Conservation (phyloP, 2,797 vertebrate genomes). For the Zalophus californianus region DNA sequence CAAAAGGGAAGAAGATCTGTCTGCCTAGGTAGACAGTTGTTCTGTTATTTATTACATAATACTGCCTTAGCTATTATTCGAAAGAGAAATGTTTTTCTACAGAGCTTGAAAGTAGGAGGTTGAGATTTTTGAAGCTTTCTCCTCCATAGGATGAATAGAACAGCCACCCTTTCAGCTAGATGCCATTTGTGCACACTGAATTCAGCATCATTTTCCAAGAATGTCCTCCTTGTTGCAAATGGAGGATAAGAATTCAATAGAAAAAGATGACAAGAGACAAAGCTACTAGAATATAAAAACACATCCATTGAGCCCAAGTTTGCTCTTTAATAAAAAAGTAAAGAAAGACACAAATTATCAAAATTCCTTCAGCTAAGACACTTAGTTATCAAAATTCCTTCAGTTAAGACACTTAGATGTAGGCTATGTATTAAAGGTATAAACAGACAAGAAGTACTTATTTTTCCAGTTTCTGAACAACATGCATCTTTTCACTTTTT, state of each 20-base stretch:
- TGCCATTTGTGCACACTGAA: accelerated
- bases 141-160: background rate
- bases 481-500: background rate
- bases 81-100: constrained; percentile 58
- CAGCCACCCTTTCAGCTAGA: no score
- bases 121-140: constrained; percentile 10
- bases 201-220: background rate
- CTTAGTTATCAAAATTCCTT: background rate
- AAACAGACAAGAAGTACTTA: background rate
- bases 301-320: background rate
- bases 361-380: background rate
- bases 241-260: background rate
- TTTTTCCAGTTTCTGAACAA: background rate
- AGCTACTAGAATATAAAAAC: background rate
- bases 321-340: background rate
- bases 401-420: background rate
- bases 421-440: background rate
- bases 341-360: background rate
- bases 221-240: background rate
- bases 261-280: background rate
- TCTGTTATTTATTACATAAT: constrained; percentile 54
- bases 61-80: background rate
- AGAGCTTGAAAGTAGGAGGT: background rate
- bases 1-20: background rate
- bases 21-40: constrained; percentile 49